phyloP scores from a whole-genome alignment of 2,797 vertebrate genomes.

The Prionace glauca region DNA sequence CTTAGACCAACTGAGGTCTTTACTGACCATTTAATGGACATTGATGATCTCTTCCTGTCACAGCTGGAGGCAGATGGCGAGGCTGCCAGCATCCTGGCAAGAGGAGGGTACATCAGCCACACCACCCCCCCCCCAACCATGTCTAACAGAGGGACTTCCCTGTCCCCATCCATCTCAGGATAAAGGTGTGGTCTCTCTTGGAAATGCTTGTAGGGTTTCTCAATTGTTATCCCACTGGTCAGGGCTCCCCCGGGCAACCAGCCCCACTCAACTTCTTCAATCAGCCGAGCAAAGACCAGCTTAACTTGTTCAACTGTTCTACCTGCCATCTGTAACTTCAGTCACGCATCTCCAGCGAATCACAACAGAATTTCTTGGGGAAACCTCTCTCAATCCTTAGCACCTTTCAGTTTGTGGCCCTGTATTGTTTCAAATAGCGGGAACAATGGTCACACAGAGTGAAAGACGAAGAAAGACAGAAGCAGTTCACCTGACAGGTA shows the following conservation, averaged over 20 bases:
- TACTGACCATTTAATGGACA: neutral
- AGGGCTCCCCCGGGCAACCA: too few species aligned
- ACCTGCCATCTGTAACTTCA: neutral
- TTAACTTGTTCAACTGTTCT: neutral
- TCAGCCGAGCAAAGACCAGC: neutral
- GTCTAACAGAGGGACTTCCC: too few species aligned
- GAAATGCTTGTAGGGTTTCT: neutral
- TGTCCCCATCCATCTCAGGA: neutral
- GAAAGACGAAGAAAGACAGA: slow-evolving; percentile 43
- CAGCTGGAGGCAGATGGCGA: too few species aligned
- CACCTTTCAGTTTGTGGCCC: neutral
- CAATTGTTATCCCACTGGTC: neutral
- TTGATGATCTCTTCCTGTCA: neutral
- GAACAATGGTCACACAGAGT: too few species aligned
- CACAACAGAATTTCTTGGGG: too few species aligned
- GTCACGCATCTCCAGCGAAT: too few species aligned
- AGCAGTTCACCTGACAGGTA: slow-evolving; percentile 74
- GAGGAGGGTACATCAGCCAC: too few species aligned
- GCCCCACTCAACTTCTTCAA: too few species aligned
- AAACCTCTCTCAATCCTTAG: neutral
- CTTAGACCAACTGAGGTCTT: neutral
- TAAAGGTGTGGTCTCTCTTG: neutral
- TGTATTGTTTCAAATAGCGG: neutral
- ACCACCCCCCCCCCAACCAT: too few species aligned
- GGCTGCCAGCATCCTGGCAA: too few species aligned